These are phyloP conservation scores for Bruchidius siliquastri DNA, from an alignment of 2,888 invertebrate species.

Conservation along the genomic window DNA sequence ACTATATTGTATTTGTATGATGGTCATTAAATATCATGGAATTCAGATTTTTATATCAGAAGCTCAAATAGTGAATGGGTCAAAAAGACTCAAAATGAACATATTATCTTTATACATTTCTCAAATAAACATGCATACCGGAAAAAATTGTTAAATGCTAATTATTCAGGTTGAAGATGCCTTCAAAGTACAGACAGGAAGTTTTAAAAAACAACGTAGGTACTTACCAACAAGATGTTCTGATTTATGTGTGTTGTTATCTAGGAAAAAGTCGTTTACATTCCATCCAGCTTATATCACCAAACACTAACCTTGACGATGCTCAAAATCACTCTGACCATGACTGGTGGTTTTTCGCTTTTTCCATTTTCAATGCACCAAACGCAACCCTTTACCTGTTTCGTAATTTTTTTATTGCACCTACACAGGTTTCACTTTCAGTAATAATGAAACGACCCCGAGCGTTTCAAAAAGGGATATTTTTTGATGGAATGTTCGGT, in stretches of 20 bases:
- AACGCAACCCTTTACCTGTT: conserved; percentile 28
- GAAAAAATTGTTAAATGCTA: too few relatives aligned
- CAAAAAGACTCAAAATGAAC: too few relatives aligned
- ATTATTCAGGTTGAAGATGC: too few relatives aligned
- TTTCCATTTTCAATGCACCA: conserved; percentile 32
- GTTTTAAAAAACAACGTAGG: not conserved
- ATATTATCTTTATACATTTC: too few relatives aligned
- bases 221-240: not conserved
- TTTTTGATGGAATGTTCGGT: not conserved
- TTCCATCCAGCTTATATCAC: not conserved
- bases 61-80: too few relatives aligned
- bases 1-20: too few relatives aligned
- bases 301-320: conserved; percentile 30
- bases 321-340: conserved; percentile 37
- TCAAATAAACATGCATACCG: too few relatives aligned
- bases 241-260: not conserved
- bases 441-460: conserved; percentile 2
- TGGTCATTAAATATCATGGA: too few relatives aligned
- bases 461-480: not conserved
- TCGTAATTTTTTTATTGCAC: conserved; percentile 32
- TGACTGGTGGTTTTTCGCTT: conserved; percentile 43
- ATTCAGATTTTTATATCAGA: too few relatives aligned
- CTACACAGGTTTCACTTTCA: conserved; percentile 38
- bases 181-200: too few relatives aligned
- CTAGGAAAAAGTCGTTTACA: not conserved